These are phyloP conservation scores for Allobates femoralis DNA, from an alignment of 2,797 vertebrate species.

Conservation along the genomic window DNA sequence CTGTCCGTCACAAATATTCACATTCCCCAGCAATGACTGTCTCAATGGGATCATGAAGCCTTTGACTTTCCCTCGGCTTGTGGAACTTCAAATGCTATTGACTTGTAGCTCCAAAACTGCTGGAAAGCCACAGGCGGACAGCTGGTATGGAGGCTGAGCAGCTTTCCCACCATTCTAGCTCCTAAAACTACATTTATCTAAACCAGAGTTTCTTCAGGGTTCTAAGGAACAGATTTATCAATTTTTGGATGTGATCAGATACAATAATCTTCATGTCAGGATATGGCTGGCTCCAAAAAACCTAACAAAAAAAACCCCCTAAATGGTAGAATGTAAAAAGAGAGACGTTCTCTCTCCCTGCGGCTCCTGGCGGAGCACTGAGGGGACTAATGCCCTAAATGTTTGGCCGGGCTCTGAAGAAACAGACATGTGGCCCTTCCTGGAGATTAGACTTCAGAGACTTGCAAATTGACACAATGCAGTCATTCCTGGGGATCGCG, in stretches of 20 bases:
- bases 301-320: neutral
- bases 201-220: conserved; percentile 16
- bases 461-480: neutral
- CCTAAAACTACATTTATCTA: neutral
- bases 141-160: neutral
- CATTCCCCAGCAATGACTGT: conserved; percentile 42
- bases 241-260: neutral
- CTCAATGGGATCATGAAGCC: neutral
- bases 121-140: neutral
- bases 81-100: neutral
- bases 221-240: neutral
- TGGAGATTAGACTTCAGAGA: neutral
- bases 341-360: neutral
- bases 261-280: neutral
- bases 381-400: neutral
- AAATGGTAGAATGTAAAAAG: neutral
- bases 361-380: neutral
- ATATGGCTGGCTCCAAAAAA: neutral
- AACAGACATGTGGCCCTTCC: conserved; percentile 8
- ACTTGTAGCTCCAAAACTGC: neutral
- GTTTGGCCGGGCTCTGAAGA: conserved; percentile 31
- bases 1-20: neutral
- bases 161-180: neutral
- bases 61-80: neutral
- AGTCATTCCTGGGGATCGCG: conserved; percentile 41